A percentile compares a stretch with the other conserved stretches of the same genome.
These are phyloP conservation scores for Tetanocera ferruginea DNA, from an alignment of 2,888 invertebrate species.

Conservation along the genomic window DNA sequence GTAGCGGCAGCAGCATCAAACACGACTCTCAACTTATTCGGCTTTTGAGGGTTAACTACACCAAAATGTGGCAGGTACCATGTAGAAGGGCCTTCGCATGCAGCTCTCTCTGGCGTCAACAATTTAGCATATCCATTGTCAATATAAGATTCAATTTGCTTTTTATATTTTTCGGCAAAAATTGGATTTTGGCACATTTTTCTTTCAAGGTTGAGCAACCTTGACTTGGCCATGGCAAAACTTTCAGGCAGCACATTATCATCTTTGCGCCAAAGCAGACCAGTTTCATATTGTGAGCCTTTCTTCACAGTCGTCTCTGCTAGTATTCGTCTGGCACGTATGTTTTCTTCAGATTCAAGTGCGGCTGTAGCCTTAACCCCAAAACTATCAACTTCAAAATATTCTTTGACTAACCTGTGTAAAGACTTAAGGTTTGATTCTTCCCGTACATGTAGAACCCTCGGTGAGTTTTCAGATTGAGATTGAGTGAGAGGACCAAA, in stretches of 20 bases:
- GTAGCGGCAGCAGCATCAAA: too few species aligned
- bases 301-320: background rate
- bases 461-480: background rate
- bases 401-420: background rate
- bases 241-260: background rate
- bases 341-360: background rate
- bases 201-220: background rate
- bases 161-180: background rate
- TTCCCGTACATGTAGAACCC: background rate
- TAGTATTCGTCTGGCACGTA: background rate
- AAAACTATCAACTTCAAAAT: constrained; percentile 1
- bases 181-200: background rate
- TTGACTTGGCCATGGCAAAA: background rate
- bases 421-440: background rate
- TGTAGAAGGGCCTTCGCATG: too few species aligned
- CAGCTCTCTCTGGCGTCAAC: too few species aligned
- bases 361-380: background rate
- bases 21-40: background rate
- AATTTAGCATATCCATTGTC: background rate
- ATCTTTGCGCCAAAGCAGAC: background rate
- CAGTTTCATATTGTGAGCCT: background rate
- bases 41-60: background rate
- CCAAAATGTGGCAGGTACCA: background rate
- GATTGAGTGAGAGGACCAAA: background rate
- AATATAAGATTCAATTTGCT: background rate